Evolutionary conservation across 2,113 vertebrate genomes (phyloP).

Genomic region (Piaya cayana): DNA sequence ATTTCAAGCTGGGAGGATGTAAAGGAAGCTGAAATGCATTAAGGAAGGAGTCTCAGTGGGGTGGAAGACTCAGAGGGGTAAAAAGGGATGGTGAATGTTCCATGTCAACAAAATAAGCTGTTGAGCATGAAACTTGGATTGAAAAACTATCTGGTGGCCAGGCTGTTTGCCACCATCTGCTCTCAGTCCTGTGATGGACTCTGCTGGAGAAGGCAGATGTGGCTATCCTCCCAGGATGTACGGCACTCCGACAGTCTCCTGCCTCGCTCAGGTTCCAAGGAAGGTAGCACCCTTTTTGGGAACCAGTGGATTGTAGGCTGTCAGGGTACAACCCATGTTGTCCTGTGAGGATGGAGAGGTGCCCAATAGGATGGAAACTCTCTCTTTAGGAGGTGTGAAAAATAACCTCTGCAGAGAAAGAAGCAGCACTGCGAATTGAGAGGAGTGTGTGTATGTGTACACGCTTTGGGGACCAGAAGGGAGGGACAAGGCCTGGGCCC

Average conservation of each 20-base stretch:
- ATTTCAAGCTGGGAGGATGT: neutral
- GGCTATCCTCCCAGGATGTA: neutral
- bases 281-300: fast-evolving
- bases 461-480: neutral
- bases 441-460: neutral
- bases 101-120: neutral
- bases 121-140: neutral
- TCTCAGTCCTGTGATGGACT: neutral
- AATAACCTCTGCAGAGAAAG: neutral
- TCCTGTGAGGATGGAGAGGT: neutral
- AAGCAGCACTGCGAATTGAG: neutral
- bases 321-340: neutral
- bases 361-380: neutral
- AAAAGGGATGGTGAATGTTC: neutral
- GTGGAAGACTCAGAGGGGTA: neutral
- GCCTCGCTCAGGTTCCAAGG: neutral
- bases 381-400: neutral
- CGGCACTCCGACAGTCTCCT: fast-evolving
- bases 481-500: neutral
- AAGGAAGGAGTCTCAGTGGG: neutral
- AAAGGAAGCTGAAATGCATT: neutral
- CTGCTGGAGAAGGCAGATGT: neutral
- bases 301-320: fast-evolving
- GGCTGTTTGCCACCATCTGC: neutral
- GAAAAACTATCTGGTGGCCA: neutral